These are phyloP conservation scores for Aldabrachelys gigantea DNA, from an alignment of 2,113 vertebrate genomes.

Conservation along the genomic window DNA sequence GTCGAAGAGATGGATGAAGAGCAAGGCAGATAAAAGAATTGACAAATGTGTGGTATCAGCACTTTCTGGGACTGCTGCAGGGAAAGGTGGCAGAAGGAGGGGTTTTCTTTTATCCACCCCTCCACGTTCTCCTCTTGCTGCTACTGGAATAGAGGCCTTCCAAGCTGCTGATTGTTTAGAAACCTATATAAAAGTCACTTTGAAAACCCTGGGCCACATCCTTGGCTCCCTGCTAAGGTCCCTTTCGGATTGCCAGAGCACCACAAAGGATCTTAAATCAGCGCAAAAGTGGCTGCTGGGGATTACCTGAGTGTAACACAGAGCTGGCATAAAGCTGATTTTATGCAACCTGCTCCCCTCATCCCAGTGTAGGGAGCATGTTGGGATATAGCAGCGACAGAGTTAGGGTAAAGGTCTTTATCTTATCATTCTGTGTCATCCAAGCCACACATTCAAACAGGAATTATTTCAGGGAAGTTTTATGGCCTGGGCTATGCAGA, in stretches of 20 bases:
- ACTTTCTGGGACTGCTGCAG: neutral
- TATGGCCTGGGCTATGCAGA: no score
- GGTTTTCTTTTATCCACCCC: neutral
- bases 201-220: no score
- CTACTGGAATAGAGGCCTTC: neutral
- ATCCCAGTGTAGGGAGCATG: neutral
- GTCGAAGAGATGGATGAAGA: neutral
- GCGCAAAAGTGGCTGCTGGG: neutral
- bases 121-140: neutral
- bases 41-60: neutral
- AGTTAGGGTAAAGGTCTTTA: neutral
- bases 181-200: neutral
- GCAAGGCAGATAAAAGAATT: neutral
- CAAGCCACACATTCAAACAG: neutral
- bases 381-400: neutral
- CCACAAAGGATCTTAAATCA: neutral
- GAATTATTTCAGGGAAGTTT: no score
- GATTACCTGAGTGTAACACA: neutral
- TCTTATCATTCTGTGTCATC: rapidly evolving
- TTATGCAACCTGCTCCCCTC: neutral
- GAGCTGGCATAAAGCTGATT: neutral
- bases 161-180: neutral
- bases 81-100: neutral
- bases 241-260: no score
- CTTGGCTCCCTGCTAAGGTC: no score